Base-by-base conservation (phyloP, 2,797 vertebrate species). In the Loriculus beryllinus region DNA sequence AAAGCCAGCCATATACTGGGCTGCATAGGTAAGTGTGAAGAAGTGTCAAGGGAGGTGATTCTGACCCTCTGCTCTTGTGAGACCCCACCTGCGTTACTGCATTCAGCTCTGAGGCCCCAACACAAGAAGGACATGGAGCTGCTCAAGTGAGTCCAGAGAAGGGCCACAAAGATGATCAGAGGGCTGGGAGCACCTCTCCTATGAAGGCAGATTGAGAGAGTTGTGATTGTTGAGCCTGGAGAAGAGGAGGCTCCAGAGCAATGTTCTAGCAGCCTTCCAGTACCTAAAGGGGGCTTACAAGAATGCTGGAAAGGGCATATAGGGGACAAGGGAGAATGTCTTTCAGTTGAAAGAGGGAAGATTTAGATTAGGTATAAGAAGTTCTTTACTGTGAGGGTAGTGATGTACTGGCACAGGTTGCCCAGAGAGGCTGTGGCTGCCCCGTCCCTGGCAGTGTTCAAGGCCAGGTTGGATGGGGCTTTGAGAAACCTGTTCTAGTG, bases 211-310 rank as follows among this genome's bases (percentile, higher is more conserved):
- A 29, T 37, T 72, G 59, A 62, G 35, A 49, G 20, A 72, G 4
- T 29, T 78, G 35, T 21, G 12, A 2, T 26, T 71, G 33, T 63
- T 64, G 16, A 76, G 39, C 29, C 39, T 82, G 47, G 64, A 33
- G 31, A 65, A 20, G 31, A 65, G 59, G 26, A 54, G 39, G 6
- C 49, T 70, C 9, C 0, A 0, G 33, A 26, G 65, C 42, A 12
- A 48, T 22, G 22, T 70, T 33, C 42, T 7, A 20, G 52, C 28
- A 72, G 28, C 35, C 52, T 71, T 82, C 28, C 35, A 54, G 12
- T 43, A 54, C 9, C 25, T 77, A 54, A 22, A 33, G 14, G 40
- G 12, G 12, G 12, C 17, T 54, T 77, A 33, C 17, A 54, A 54
- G 45, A 54, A 54, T n/a, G 6, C 28, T 72, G 47, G 40, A 72